phyloP scores from a whole-genome alignment of 2,888 invertebrate genomes.

The Gonocerus acuteangulatus region DNA sequence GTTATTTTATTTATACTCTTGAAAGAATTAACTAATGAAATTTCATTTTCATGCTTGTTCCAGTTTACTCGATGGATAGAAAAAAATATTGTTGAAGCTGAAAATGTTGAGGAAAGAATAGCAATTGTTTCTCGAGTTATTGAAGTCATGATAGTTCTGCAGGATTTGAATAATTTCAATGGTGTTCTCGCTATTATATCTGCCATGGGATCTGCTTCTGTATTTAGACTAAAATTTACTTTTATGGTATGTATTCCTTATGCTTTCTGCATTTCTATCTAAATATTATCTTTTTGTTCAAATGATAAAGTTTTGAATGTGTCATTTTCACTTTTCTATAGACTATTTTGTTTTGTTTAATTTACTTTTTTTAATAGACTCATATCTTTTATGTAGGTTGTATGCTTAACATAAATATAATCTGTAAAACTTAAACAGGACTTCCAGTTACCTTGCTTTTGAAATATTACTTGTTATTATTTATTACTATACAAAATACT shows the following conservation, averaged over 20 bases:
- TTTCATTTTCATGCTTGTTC: too few relatives aligned
- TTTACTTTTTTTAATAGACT: not conserved
- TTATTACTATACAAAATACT: too few relatives aligned
- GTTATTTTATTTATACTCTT: too few relatives aligned
- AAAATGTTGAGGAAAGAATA: constrained; percentile 90
- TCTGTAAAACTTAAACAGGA: too few relatives aligned
- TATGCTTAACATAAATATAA: too few relatives aligned
- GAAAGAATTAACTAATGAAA: too few relatives aligned
- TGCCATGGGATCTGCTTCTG: constrained; percentile 85
- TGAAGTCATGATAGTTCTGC: constrained; percentile 89
- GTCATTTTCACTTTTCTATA: not conserved
- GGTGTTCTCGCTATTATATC: constrained; percentile 90
- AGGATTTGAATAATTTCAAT: constrained; percentile 97
- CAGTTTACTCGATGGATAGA: constrained; percentile 95
- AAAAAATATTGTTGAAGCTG: constrained; percentile 89
- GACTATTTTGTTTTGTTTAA: not conserved
- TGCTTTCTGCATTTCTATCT: too few relatives aligned
- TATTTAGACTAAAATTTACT: constrained; percentile 77
- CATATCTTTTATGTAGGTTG: not conserved
- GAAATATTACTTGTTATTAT: too few relatives aligned
- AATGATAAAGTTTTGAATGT: not conserved
- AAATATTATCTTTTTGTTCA: constrained; percentile 2
- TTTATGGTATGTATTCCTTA: constrained; percentile 52
- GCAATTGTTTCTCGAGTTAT: constrained; percentile 82
- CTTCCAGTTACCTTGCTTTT: too few relatives aligned